phyloP scores from a whole-genome alignment of 2,888 invertebrate species.

The Spodoptera littoralis region DNA sequence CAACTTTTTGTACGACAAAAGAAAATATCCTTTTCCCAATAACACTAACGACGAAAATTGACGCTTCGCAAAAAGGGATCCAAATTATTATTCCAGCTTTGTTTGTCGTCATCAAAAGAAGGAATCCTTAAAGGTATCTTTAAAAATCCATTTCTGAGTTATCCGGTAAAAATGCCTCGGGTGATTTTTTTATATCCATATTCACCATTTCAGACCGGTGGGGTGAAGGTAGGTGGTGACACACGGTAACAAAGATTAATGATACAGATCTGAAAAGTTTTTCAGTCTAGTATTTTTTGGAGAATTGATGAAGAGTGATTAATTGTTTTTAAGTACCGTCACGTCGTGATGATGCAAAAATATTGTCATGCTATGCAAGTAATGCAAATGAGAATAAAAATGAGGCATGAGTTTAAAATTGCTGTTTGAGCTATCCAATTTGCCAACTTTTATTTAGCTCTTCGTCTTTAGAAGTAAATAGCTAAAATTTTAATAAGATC shows the following conservation, averaged over 20 bases:
- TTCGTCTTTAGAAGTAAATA: too few relatives aligned
- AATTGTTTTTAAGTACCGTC: slow-evolving; percentile 11
- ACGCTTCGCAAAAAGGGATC: slow-evolving; percentile 62
- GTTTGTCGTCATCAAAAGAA: slow-evolving; percentile 73
- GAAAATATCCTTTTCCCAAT: slow-evolving; percentile 66
- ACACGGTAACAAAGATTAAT: slow-evolving; percentile 49
- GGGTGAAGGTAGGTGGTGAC: slow-evolving; percentile 46
- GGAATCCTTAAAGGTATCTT: slow-evolving; percentile 64
- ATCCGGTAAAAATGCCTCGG: slow-evolving; percentile 60
- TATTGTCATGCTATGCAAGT: not conserved
- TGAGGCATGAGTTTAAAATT: too few relatives aligned
- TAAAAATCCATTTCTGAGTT: slow-evolving; percentile 68
- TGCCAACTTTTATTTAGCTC: not conserved
- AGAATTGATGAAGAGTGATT: slow-evolving; percentile 24
- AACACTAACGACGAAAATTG: slow-evolving; percentile 67
- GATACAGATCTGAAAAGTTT: slow-evolving; percentile 21
- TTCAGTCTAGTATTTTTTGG: slow-evolving; percentile 22
- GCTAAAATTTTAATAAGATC: too few relatives aligned
- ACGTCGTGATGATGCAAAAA: not conserved
- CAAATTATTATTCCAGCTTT: slow-evolving; percentile 74
- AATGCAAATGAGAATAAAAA: not conserved
- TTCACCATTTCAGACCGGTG: slow-evolving; percentile 55
- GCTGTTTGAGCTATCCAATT: not conserved
- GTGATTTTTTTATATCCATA: slow-evolving; percentile 67
- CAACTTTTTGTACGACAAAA: slow-evolving; percentile 56